Evolutionary conservation across 1,140 invertebrate genomes (phyloP).

Genomic region (Cylas formicarius): DNA sequence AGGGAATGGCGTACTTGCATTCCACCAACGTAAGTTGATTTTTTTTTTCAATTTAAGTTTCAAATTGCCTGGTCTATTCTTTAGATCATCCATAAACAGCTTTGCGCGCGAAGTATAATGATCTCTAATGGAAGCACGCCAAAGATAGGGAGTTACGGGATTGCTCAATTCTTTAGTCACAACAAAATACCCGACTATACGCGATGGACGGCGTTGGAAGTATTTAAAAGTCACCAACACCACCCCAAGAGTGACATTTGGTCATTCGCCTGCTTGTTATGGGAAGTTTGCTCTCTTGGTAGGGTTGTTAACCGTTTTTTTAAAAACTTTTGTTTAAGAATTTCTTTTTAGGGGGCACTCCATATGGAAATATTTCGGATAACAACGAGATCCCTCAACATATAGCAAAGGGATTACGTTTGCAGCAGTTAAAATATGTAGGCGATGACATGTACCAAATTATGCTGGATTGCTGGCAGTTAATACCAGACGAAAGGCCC

Average conservation of each 20-base stretch:
- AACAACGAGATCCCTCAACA: constrained; percentile 63
- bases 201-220: constrained; percentile 71
- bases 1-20: constrained; percentile 60
- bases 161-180: constrained; percentile 43
- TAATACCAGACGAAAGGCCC: constrained; percentile 72
- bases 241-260: constrained; percentile 69
- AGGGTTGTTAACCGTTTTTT: constrained; percentile 6
- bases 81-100: constrained; percentile 61
- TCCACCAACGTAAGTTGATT: constrained; percentile 43
- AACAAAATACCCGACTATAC: constrained; percentile 56
- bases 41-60: neutral
- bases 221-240: constrained; percentile 57
- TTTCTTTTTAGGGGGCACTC: constrained; percentile 56
- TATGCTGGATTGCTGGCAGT: constrained; percentile 76
- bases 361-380: constrained; percentile 59
- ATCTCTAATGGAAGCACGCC: constrained; percentile 54
- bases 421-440: constrained; percentile 63
- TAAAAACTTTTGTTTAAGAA: neutral
- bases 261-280: constrained; percentile 73
- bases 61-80: constrained; percentile 34
- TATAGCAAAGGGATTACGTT: constrained; percentile 59
- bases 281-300: constrained; percentile 77
- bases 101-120: constrained; percentile 64
- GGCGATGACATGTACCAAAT: constrained; percentile 74
- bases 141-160: constrained; percentile 67